Base-by-base conservation (phyloP, 2,797 vertebrate species). In the Mastacembelus armatus region DNA sequence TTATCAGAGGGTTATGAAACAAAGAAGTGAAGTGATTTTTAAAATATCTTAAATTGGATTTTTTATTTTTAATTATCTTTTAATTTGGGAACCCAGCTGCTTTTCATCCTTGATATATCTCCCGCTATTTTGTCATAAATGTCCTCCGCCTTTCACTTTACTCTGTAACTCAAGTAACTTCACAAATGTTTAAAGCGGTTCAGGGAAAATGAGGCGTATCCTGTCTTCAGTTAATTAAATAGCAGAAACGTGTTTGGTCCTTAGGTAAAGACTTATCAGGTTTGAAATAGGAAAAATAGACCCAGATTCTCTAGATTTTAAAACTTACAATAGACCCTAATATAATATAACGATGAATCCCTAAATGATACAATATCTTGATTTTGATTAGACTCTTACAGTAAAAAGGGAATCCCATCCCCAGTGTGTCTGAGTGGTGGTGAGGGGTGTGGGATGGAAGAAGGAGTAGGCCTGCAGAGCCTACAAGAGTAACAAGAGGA, bases 401-500 rank as follows among this genome's bases (percentile, higher is more conserved):
- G 38, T 18, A 55, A 16, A 9, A 44, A 78, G 73, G 84, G 74
- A 84, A 77, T 82, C 78, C 76, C 77, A 66, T 51, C 48, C 52
- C 44, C 11, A 27, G 48, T 73, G 62, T 56, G 29, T 77, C 61
- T 57, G 49, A 51, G 43, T 56, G 51, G 9, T 66, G 71, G 61
- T 57, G 49, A 51, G 43, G 56, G 51, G 9, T 66, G 71, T 77
- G 68, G 44, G 71, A 39, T 36, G 50, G 57, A 52, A 80, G 69
- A 73, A 55, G 78, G n/a, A n/a, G n/a, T 71, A 44, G 80, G 45
- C 43, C 74, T 57, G 68, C 40, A 42, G 61, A 78, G 59, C 65
- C 63, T 74, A 73, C 69, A 79, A 69, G 64, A 83, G 77, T 80
- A 80, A 74, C 71, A 87, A 60, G 77, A 82, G 73, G 77, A 67